Conservation (phyloP, 2,888 invertebrate species). For the Piscicola geometra region DNA sequence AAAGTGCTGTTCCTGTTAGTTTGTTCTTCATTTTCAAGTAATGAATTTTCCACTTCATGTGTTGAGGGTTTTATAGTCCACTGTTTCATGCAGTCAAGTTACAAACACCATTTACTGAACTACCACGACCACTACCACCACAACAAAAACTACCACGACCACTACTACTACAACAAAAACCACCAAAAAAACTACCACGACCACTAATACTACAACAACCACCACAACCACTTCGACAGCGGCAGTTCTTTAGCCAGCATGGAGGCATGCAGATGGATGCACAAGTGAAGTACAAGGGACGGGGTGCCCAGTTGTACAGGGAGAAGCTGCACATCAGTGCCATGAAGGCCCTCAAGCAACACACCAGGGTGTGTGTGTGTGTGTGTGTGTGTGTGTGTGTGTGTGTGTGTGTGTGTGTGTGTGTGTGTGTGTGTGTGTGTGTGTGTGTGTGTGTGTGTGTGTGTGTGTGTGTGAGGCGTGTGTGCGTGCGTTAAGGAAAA, state of each 20-base stretch:
- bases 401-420: neutral
- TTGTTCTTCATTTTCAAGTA: no score
- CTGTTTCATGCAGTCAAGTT: no score
- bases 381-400: neutral
- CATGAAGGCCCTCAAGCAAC: conserved; percentile 79
- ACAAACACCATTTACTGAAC: no score
- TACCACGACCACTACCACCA: no score
- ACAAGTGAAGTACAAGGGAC: conserved; percentile 92
- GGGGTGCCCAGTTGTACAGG: conserved; percentile 85
- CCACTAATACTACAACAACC: neutral
- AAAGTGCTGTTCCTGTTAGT: no score
- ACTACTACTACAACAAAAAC: neutral
- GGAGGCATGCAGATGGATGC: conserved; percentile 85
- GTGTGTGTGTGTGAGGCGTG: no score
- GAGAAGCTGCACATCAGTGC: conserved; percentile 78
- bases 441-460: conserved; percentile 13
- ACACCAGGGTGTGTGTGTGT: conserved; percentile 76
- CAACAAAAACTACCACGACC: no score
- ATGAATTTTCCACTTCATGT: no score
- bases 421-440: conserved; percentile 2
- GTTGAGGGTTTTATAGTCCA: no score
- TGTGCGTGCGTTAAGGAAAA: no score
- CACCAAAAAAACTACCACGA: neutral
- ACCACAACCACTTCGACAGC: conserved; percentile 8
- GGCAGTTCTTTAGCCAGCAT: conserved; percentile 83